A percentile compares a stretch with the other conserved stretches of the same genome.
Evolutionary conservation across 2,797 vertebrate species (phyloP).

Genomic region (Anguilla pacifica): DNA sequence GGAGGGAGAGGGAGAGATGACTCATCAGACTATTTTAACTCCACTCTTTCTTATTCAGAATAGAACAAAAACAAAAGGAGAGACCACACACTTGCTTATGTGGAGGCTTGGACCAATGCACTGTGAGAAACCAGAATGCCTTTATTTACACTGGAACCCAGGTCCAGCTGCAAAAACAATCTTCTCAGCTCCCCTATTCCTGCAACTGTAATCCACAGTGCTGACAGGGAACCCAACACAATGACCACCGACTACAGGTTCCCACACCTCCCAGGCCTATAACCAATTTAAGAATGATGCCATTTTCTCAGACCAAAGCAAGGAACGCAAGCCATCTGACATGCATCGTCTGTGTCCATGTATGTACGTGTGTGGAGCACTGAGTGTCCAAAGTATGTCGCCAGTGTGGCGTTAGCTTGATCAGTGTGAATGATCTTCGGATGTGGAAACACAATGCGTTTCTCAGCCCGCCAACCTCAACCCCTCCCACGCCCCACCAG

Average conservation of each 20-base stretch:
- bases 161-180: background rate
- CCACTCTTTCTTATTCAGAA: background rate
- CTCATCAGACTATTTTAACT: slow-evolving; percentile 14
- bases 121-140: background rate
- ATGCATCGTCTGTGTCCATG: background rate
- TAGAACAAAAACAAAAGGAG: background rate
- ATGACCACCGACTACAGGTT: too few species aligned
- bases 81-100: background rate
- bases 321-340: background rate
- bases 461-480: background rate
- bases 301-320: background rate
- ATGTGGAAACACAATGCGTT: background rate
- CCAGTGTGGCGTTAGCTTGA: background rate
- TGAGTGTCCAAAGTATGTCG: background rate
- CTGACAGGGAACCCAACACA: background rate
- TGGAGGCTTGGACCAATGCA: background rate
- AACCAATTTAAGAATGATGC: background rate
- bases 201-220: background rate
- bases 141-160: background rate
- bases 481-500: background rate
- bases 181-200: background rate
- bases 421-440: background rate
- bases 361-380: background rate
- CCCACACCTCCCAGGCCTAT: background rate
- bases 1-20: background rate